phyloP scores from a whole-genome alignment of 2,113 vertebrate genomes.

The Dromas ardeola region DNA sequence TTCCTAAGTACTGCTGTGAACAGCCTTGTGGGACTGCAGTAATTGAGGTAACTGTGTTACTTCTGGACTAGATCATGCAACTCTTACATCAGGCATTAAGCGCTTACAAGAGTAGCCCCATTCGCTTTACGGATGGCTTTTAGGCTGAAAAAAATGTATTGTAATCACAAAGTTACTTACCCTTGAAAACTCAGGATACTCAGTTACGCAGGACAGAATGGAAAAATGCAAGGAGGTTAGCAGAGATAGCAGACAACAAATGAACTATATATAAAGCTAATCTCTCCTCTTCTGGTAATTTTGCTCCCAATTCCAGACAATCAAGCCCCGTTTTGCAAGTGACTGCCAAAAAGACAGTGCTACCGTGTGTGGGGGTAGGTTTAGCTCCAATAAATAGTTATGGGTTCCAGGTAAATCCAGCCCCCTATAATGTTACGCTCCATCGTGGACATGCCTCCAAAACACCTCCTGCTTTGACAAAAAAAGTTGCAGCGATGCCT shows the following conservation, averaged over 20 bases:
- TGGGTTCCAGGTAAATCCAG: neutral
- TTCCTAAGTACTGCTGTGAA: constrained; percentile 24
- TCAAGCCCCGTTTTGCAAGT: neutral
- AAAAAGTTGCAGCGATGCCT: neutral
- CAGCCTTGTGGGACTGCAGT: constrained; percentile 42
- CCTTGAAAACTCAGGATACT: neutral
- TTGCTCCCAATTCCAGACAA: neutral
- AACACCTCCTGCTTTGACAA: neutral
- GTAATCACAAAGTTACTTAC: neutral
- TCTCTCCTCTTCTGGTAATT: neutral
- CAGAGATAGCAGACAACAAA: neutral
- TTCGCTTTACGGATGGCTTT: constrained; percentile 37
- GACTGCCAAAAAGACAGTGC: neutral
- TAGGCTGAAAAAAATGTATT: neutral
- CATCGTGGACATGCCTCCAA: neutral
- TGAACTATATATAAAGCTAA: neutral
- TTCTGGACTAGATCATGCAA: constrained; percentile 38
- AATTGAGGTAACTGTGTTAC: constrained; percentile 59
- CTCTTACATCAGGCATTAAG: constrained; percentile 38
- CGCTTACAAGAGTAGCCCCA: constrained; percentile 8
- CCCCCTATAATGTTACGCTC: neutral
- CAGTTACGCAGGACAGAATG: neutral
- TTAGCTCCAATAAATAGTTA: neutral
- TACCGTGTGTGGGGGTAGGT: neutral
- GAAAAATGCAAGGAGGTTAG: neutral